Base-by-base conservation (phyloP, 2,888 invertebrate genomes). In the Orthosia gracilis region DNA sequence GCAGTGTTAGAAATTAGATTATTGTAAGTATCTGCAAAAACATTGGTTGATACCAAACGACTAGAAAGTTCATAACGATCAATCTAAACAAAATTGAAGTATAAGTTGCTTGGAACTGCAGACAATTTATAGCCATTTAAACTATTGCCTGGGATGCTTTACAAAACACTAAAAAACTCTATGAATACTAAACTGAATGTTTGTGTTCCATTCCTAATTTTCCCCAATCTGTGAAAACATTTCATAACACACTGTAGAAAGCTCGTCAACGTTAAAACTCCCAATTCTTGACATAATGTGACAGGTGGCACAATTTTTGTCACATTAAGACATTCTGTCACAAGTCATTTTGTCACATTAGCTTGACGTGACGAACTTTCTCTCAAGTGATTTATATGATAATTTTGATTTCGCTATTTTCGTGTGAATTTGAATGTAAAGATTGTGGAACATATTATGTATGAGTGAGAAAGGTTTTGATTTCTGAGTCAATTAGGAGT, bases 391-490 rank as follows among this genome's bases (percentile, higher is more conserved):
- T 76, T 67, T 71, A 63, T 50, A 71, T 71, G 77, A 40, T 45
- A 77, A 77, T 71, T 76, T 49, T 50, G 64, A 55, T 58, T 54
- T 69, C 47, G 18, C 23, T 23, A 74, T 62, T 68, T 58, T 76
- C 52, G 54, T 40, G 26, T 21, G 21, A 17, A 57, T 72, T 71
- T 64, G 21, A 59, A 61, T 68, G 26, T 72, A 55, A 52, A 57
- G 67, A 61, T 26, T 45, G 47, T 62, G 23, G 12, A 68, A 72
- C 68, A 77, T 13, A 72, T 66, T 58, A 73, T 69, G 52, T 21
- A 17, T 77, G 49, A 40, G 58, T 45, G 21, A 55, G 45, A 65
- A 13, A 52, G 45, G 45, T 47, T 62, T 62, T 31, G 52, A 77
- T 62, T 62, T 63, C 17, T 52, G 7, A 47, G 23, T 23, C n/a